phyloP scores from a whole-genome alignment of 2,113 vertebrate genomes.

The Noctilio leporinus region DNA sequence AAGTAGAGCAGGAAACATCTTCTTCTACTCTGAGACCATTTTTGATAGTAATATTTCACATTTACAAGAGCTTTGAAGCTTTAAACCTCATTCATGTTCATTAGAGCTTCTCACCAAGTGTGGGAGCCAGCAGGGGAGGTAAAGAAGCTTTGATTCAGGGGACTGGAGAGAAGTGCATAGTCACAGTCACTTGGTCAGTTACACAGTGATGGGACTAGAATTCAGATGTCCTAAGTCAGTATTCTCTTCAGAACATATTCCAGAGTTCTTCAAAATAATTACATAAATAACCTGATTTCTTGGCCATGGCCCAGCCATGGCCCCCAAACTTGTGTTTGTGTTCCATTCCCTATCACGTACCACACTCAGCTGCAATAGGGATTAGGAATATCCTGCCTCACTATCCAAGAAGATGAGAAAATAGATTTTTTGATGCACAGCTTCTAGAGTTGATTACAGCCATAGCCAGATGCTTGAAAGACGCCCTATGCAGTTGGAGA shows the following conservation, averaged over 20 bases:
- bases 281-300: neutral
- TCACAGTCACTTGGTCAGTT: neutral
- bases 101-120: neutral
- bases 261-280: neutral
- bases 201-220: neutral
- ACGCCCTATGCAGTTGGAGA: neutral
- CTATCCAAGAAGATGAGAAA: neutral
- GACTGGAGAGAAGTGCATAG: neutral
- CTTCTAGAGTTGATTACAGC: neutral
- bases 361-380: neutral
- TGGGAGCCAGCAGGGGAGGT: neutral
- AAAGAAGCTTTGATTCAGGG: neutral
- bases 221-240: neutral
- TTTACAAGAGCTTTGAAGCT: neutral
- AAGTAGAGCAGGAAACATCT: neutral
- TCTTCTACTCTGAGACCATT: neutral
- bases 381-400: neutral
- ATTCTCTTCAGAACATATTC: neutral
- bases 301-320: neutral
- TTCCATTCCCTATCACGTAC: neutral
- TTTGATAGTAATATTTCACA: neutral
- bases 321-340: neutral
- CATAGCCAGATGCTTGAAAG: neutral
- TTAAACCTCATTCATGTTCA: neutral
- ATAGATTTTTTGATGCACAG: neutral